These are phyloP conservation scores for Ploceus nigricollis DNA, from an alignment of 2,113 vertebrate species.

Conservation along the genomic window DNA sequence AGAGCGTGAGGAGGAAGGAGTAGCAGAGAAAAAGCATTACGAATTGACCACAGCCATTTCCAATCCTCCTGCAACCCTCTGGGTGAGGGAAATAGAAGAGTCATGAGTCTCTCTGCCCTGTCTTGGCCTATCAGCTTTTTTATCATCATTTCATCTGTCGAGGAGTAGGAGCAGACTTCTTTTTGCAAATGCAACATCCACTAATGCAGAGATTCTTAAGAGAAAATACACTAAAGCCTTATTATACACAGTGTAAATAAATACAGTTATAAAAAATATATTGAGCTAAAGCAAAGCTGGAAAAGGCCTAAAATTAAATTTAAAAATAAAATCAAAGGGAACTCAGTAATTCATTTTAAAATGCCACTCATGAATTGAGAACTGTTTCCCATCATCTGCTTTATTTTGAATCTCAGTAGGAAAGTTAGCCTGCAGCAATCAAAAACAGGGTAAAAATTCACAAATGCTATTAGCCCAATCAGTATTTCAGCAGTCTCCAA, in stretches of 20 bases:
- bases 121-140: background rate
- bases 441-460: constrained; percentile 25
- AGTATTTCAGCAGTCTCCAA: constrained; percentile 1
- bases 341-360: background rate
- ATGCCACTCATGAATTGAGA: background rate
- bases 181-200: background rate
- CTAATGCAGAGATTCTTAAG: background rate
- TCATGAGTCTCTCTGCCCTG: background rate
- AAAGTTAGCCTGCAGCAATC: constrained; percentile 16
- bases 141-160: background rate
- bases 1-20: background rate
- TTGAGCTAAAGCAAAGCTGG: background rate
- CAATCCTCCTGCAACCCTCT: accelerated
- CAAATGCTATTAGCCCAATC: constrained; percentile 38
- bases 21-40: background rate
- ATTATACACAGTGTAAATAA: background rate
- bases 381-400: background rate
- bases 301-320: constrained; percentile 25
- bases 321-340: constrained; percentile 51
- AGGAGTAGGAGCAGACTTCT: background rate
- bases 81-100: background rate
- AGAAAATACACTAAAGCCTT: background rate
- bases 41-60: background rate
- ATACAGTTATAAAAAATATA: background rate
- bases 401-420: constrained; percentile 42